A percentile compares a stretch with the other conserved stretches of the same genome.
Conservation (phyloP, 2,113 vertebrate genomes). For the Andinoacara biseriatus region DNA sequence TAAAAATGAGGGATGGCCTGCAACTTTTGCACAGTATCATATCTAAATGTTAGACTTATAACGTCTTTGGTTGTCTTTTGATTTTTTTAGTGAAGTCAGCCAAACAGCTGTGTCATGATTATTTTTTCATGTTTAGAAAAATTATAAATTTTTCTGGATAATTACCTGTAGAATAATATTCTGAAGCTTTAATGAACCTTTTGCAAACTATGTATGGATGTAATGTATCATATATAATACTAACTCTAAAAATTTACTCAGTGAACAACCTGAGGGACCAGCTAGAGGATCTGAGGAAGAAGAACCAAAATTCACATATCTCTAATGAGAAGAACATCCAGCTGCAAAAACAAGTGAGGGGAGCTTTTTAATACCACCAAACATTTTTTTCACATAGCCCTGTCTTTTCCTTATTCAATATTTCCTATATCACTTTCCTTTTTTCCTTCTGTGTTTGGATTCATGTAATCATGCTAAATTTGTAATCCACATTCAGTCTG, state of each 20-base stretch:
- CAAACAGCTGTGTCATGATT: neutral
- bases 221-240: neutral
- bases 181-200: neutral
- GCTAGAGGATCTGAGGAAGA: conserved; percentile 93
- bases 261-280: conserved; percentile 96
- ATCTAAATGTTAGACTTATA: neutral
- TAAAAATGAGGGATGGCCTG: neutral
- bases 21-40: neutral
- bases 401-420: neutral
- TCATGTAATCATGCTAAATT: neutral
- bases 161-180: neutral
- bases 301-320: conserved; percentile 91
- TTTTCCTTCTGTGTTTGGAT: neutral
- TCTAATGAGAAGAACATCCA: conserved; percentile 92
- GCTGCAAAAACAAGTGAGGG: conserved; percentile 92
- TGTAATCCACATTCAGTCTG: neutral
- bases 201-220: neutral
- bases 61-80: neutral
- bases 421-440: neutral
- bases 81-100: neutral
- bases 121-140: neutral
- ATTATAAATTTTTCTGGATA: neutral
- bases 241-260: conserved; percentile 51
- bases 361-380: neutral
- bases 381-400: neutral